Evolutionary conservation across 2,113 vertebrate species (phyloP).

Genomic region (Phaethornis superciliosus): DNA sequence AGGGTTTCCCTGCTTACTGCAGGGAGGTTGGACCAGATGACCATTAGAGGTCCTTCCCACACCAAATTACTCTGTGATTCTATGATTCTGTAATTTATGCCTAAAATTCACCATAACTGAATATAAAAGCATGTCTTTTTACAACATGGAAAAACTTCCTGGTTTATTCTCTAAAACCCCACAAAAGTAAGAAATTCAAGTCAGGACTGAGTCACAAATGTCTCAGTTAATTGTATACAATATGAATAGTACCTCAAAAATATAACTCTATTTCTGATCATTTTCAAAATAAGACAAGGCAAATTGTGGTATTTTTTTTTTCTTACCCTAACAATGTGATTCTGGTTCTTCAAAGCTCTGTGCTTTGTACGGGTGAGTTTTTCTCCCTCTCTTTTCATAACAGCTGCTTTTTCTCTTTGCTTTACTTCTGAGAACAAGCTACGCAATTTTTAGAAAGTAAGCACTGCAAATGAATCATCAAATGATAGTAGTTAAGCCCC

Average conservation of each 20-base stretch:
- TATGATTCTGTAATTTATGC: too few species aligned
- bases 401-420: constrained; percentile 59
- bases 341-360: constrained; percentile 20
- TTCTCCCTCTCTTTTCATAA: constrained; percentile 36
- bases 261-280: not conserved
- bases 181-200: not conserved
- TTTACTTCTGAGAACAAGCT: constrained; percentile 40
- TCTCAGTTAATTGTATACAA: not conserved
- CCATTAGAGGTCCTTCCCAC: too few species aligned
- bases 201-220: not conserved
- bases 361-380: constrained; percentile 24
- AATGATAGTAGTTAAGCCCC: constrained; percentile 57
- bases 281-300: not conserved
- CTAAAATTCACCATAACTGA: not conserved
- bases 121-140: not conserved
- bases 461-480: constrained; percentile 61
- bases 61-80: too few species aligned
- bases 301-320: not conserved
- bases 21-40: too few species aligned
- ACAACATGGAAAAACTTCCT: not conserved
- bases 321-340: not conserved
- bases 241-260: not conserved
- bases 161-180: not conserved
- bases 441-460: constrained; percentile 71
- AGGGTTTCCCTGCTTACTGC: too few species aligned